A percentile compares a stretch with the other conserved stretches of the same genome.
These are phyloP conservation scores for Berghia stephanieae DNA, from an alignment of 1,140 invertebrate species.

Conservation along the genomic window DNA sequence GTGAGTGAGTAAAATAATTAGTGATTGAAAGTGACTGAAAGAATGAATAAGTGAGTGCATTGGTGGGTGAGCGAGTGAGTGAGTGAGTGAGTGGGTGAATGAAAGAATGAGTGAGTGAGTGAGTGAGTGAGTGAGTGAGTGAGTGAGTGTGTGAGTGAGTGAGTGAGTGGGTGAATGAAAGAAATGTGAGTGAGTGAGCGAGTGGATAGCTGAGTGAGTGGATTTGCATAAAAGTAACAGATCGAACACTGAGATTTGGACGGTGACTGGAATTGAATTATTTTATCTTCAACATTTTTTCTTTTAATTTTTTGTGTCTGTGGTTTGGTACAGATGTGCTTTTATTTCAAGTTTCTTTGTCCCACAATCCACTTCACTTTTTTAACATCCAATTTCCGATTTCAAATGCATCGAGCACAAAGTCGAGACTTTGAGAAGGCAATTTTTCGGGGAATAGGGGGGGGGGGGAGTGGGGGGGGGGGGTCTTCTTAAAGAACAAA, in stretches of 20 bases:
- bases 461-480: neutral
- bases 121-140: slow-evolving; percentile 18
- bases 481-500: no score
- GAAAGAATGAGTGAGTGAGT: slow-evolving; percentile 21
- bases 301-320: neutral
- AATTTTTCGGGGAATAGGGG: neutral
- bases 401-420: neutral
- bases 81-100: no score
- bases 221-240: no score
- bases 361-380: neutral
- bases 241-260: neutral
- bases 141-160: slow-evolving; percentile 3
- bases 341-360: neutral
- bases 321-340: neutral
- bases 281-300: neutral
- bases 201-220: neutral
- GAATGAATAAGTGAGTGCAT: no score
- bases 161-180: neutral
- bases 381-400: neutral
- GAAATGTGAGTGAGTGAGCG: slow-evolving; percentile 12
- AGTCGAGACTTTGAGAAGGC: neutral
- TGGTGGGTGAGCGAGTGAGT: no score
- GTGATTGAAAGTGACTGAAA: no score
- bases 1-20: no score
- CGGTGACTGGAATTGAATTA: neutral